These are phyloP conservation scores for Porites lutea DNA, from an alignment of 64 coral and sea anemone species.

Conservation along the genomic window DNA sequence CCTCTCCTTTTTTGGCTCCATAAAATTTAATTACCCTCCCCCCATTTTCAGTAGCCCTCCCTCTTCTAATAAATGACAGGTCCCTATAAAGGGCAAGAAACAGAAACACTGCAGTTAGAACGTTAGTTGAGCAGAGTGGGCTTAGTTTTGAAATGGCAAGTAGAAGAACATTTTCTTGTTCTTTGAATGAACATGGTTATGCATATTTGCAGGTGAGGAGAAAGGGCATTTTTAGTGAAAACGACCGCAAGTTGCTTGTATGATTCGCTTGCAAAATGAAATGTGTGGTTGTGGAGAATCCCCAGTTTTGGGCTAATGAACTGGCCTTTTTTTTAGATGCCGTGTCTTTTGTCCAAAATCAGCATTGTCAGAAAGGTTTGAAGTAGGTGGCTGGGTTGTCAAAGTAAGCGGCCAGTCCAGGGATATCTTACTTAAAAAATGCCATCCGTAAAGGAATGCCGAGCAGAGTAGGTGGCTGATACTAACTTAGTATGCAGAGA, in stretches of 20 bases:
- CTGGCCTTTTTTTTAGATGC: conserved; percentile 51
- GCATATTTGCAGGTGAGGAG: conserved; percentile 17
- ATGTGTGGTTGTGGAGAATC: background rate
- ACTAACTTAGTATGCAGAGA: too few relatives aligned
- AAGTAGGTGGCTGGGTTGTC: too few relatives aligned
- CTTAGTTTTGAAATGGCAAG: conserved; percentile 11
- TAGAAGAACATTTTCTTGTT: conserved; percentile 37
- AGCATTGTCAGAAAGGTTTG: too few relatives aligned
- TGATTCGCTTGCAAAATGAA: conserved; percentile 34
- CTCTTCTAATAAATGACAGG: too few relatives aligned
- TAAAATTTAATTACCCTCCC: too few relatives aligned
- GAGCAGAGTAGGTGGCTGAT: too few relatives aligned
- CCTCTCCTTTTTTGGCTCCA: too few relatives aligned
- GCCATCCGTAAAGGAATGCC: too few relatives aligned
- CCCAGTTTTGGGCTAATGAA: background rate
- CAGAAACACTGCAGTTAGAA: conserved; percentile 38
- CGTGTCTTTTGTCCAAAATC: conserved; percentile 43
- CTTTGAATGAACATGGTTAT: conserved; percentile 37
- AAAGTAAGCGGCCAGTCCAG: too few relatives aligned
- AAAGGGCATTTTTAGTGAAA: conserved; percentile 27
- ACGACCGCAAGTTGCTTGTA: conserved; percentile 1
- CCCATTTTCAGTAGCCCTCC: too few relatives aligned
- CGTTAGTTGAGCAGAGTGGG: conserved; percentile 34
- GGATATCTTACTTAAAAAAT: too few relatives aligned
- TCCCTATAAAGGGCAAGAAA: conserved; percentile 16